Evolutionary conservation across 2,113 vertebrate genomes (phyloP), one percentile per base, ranked within the genome.

Genomic region (Ascaphus truei): DNA sequence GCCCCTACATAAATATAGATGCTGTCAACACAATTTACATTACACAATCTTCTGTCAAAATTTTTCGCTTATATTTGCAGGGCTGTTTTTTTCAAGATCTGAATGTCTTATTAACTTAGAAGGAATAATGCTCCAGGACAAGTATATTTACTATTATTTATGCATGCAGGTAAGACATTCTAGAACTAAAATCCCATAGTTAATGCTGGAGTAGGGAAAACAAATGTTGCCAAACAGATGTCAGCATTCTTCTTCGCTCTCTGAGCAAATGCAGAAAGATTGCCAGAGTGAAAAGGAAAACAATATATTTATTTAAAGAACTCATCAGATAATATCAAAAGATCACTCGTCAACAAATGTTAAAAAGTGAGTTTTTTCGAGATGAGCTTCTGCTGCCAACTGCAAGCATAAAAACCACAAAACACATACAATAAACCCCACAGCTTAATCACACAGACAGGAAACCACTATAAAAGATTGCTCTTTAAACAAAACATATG

Each of bases 361-460:
- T 66, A 65, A 50, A 76, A 80, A 71, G 75, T 79, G 79, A 75
- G 68, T 51, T 27, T 68, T 18, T 57, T 12, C 30, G 41, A 15
- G 74, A 33, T 69, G 18, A 56, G 11, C 20, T 63, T 66, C 4
- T 72, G 58, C 78, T 68, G 22, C 65, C 76, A 76, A 69, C 73
- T 47, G 36, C 62, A 74, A 73, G 62, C 55, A 11, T 1, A 48
- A 55, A 30, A 29, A 43, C 63, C n/a, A 67, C 71, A 77, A 63
- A 79, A 79, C 47, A 16, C 16, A 68, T 78, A 31, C 52, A 76
- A 69, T 48, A 59, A 80, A 68, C 69, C 23, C 16, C 25, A 72
- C 64, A n/a, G 37, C 79, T 92, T 81, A 63, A 89, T 90, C 87
- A 89, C 7, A 0, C 60, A 86, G 80, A 88, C 75, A 63, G 72